Evolutionary conservation across 2,113 vertebrate species (phyloP), one percentile per base, ranked within the genome.

Genomic region (Arizona elegans): DNA sequence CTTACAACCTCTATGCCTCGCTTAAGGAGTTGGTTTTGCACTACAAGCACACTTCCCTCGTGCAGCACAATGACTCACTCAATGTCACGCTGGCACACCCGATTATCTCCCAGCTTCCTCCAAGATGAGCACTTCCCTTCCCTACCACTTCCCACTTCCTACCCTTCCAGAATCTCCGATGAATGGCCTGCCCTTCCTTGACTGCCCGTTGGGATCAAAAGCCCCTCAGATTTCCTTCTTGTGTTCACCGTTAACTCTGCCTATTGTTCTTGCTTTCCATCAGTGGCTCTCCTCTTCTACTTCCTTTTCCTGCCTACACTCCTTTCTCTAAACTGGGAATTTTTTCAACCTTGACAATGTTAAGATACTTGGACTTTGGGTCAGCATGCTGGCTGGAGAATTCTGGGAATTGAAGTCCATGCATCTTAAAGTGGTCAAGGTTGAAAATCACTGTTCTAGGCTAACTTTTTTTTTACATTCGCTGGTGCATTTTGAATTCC

Each of bases 21-120:
- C 98, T 99, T 89, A 98, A 98, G 97, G 98, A 99, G 95, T 97
- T 99, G 97, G 98, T 99, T 93, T 97, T 99, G 95, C 98, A 99
- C 97, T 99, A 99, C 98, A 98, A 98, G 96, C 98, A 99, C 92
- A 98, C 98, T 0, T 99, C 99, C 2, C 98, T 99, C 93, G 98
- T 99, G 97, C 99, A 99, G 97, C 99, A 99, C 98, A 99, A 99
- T 3, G 99, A 99, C 95, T 98, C 99, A 4, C 98, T 99, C 95
- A 98, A 98, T 87, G 99, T 99, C 97, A 99, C 98, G 0, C 98
- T 99, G 38, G 98, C 98, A 43, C 98, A 98, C 96, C 99, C 98
- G 0, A 98, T 99, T 95, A 97, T 98, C 26, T 98, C 98, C 53
- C 98, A 98, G n/a, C 98, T 98, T 9, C 98, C 98, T 43, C 97